phyloP scores from a whole-genome alignment of 2,888 invertebrate genomes.

The Brachyptera putata region DNA sequence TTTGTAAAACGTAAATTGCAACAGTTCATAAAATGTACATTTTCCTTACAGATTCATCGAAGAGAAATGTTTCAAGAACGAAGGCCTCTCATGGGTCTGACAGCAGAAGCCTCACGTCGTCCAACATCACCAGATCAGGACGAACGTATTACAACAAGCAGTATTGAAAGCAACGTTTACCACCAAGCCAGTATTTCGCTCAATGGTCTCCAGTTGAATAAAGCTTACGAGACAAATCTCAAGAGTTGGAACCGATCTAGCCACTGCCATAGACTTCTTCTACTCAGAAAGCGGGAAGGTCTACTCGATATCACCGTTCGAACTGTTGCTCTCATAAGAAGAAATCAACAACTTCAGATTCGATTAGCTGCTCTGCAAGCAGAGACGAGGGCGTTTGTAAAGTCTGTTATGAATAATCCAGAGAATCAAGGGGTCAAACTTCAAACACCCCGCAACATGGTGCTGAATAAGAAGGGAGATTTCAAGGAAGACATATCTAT shows the following conservation, averaged over 20 bases:
- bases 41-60: neutral
- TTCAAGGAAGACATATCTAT: neutral
- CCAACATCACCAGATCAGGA: conserved; percentile 11
- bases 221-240: neutral
- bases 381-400: conserved; percentile 60
- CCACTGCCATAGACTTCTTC: conserved; percentile 24
- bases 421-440: conserved; percentile 24
- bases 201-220: neutral
- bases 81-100: conserved; percentile 20
- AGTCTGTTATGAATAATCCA: conserved; percentile 55
- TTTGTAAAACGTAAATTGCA: too few species aligned
- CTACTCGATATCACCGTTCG: conserved; percentile 59
- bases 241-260: neutral
- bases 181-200: neutral
- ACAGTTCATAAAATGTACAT: too few species aligned
- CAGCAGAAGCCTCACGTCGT: conserved; percentile 19
- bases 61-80: conserved; percentile 14
- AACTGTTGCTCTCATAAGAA: conserved; percentile 58
- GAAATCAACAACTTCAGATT: conserved; percentile 57
- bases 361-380: conserved; percentile 56
- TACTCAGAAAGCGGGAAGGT: conserved; percentile 41
- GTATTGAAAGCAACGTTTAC: conserved; percentile 2
- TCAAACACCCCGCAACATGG: neutral
- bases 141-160: conserved; percentile 13
- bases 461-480: neutral